Base-by-base conservation (phyloP, 2,888 invertebrate genomes). In the Hypomecis atomaria region DNA sequence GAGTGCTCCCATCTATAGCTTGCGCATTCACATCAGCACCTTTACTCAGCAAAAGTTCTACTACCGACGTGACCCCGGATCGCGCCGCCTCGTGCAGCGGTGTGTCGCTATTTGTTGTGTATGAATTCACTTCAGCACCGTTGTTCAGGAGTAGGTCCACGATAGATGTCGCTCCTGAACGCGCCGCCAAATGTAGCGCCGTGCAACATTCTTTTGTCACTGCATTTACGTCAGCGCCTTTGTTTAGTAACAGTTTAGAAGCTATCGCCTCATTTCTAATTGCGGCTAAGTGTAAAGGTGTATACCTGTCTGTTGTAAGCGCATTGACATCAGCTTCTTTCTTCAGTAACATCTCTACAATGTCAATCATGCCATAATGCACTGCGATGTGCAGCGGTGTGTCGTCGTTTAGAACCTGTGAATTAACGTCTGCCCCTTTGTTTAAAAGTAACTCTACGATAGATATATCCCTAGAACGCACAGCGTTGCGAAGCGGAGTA, bases 341-440 rank as follows among this genome's bases (percentile, higher is more conserved):
- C 23, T 23, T 23, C 1, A 23, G 23, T 23, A 23, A 23, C 23
- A 23, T 23, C 23, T 23, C 23, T 23, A 23, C 23, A 23, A 23
- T 23, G 3, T 23, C 23, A 2, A 23, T 23, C 23, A 23, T 23
- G 23, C 23, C 23, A 23, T 23, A 23, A 2, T 23, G 23, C 23
- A 23, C 23, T 23, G 23, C 23, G 23, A 23, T 66, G 69, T 72
- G 44, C 13, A 44, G 11, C 5, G 13, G 44, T 6, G 44, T 44
- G 44, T 44, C 5, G 6, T n/a, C 13, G 2, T 11, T 7, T 44
- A 7, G 6, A 0, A 4, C 6, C 3, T 13, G 33, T 4, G 33
- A 23, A 8, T 47, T 47, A 0, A 33, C 9, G 33, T 47, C 47
- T 33, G 33, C 47, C 2, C 33, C 33, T 9, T 47, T 47, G 33